A percentile compares a stretch with the other conserved stretches of the same genome.
phyloP scores from a whole-genome alignment of 2,888 invertebrate species.

The Mesorhabditis spiculigera region DNA sequence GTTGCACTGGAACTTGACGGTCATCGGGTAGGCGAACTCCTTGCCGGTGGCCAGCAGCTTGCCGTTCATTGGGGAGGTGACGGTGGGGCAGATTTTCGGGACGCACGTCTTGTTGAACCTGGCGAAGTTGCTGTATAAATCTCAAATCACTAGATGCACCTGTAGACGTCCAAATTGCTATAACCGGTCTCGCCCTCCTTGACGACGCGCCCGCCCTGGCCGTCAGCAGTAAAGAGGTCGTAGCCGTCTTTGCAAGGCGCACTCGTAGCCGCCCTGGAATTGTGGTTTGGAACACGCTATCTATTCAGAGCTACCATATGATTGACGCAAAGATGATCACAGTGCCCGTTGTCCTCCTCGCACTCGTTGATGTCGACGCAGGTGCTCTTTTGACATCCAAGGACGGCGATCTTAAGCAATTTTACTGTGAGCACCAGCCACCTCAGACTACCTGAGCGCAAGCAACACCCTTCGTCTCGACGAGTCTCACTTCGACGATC shows the following conservation, averaged over 20 bases:
- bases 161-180: slow-evolving; percentile 15
- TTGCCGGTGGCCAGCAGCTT: slow-evolving; percentile 41
- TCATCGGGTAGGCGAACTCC: slow-evolving; percentile 56
- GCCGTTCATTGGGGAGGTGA: slow-evolving; percentile 54
- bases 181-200: slow-evolving; percentile 80
- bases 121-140: background rate
- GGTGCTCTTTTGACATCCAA: slow-evolving; percentile 34
- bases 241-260: slow-evolving; percentile 70
- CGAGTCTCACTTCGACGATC: slow-evolving; percentile 31
- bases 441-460: slow-evolving; percentile 34
- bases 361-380: slow-evolving; percentile 57
- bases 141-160: no score
- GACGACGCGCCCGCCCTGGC: slow-evolving; percentile 81
- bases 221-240: slow-evolving; percentile 79
- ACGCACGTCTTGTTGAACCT: slow-evolving; percentile 71
- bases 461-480: slow-evolving; percentile 36
- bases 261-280: slow-evolving; percentile 11
- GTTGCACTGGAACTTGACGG: slow-evolving; percentile 85
- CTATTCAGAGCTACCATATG: slow-evolving; percentile 3
- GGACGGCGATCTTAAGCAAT: slow-evolving; percentile 19
- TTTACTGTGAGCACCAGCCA: background rate
- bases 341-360: slow-evolving; percentile 53
- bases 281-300: no score
- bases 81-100: slow-evolving; percentile 43
- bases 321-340: slow-evolving; percentile 57